Evolutionary conservation across 2,797 vertebrate genomes (phyloP).

Genomic region (Aulostomus chinensis): DNA sequence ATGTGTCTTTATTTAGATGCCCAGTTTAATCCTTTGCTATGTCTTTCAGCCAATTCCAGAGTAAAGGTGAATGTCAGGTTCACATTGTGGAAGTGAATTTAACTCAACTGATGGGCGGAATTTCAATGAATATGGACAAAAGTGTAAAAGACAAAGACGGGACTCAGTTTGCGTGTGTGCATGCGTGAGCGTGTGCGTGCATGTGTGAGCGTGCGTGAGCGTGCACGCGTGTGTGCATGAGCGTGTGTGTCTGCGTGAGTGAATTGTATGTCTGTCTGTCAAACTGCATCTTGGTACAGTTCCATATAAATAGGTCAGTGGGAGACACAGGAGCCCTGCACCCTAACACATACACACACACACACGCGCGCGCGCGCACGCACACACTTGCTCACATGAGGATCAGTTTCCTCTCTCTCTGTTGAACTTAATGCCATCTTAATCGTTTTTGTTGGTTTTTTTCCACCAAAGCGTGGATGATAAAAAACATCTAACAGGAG

Average conservation of each 20-base stretch:
- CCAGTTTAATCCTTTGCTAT: neutral
- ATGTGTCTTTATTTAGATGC: neutral
- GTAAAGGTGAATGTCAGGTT: no score
- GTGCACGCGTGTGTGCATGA: conserved; percentile 18
- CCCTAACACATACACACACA: conserved; percentile 5
- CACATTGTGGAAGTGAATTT: neutral
- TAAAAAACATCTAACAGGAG: no score
- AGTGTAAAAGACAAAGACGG: neutral
- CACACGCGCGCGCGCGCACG: conserved; percentile 7
- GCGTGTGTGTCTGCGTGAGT: conserved; percentile 20
- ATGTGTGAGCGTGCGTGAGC: conserved; percentile 2
- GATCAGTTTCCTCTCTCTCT: neutral
- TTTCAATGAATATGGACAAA: neutral
- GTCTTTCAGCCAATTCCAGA: no score
- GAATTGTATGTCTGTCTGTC: conserved; percentile 31
- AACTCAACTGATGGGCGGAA: neutral
- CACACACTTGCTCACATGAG: neutral
- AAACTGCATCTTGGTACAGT: conserved; percentile 55
- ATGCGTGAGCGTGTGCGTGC: no score
- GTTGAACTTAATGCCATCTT: no score
- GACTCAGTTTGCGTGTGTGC: conserved; percentile 22
- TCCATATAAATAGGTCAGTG: conserved; percentile 63
- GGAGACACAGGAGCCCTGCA: conserved; percentile 57
- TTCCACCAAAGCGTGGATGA: no score
- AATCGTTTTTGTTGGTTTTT: no score